phyloP scores from a whole-genome alignment of 2,113 vertebrate genomes.

The Sylvilagus bachmani region DNA sequence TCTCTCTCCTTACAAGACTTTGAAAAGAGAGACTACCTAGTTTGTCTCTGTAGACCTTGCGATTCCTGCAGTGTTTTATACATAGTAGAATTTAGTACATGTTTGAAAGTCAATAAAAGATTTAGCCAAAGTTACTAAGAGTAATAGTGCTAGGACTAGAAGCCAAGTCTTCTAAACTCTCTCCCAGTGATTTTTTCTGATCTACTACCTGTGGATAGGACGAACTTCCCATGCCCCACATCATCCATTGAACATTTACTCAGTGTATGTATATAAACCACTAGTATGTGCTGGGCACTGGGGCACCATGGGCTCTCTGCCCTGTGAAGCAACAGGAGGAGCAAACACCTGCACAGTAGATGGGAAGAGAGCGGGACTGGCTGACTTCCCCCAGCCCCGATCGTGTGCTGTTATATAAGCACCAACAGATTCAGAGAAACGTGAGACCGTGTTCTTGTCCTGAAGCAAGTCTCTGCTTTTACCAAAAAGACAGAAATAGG shows the following conservation, averaged over 20 bases:
- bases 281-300: neutral
- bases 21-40: neutral
- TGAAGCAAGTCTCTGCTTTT: neutral
- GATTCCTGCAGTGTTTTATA: neutral
- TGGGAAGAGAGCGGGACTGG: neutral
- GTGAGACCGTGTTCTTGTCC: neutral
- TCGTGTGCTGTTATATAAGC: neutral
- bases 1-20: neutral
- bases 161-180: neutral
- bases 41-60: neutral
- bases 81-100: neutral
- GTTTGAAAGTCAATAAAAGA: slow-evolving; percentile 7
- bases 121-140: neutral
- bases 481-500: neutral
- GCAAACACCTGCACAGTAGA: neutral
- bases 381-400: neutral
- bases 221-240: neutral
- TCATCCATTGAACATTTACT: neutral
- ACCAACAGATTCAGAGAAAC: neutral
- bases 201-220: neutral
- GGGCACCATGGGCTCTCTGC: neutral
- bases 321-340: neutral
- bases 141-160: neutral
- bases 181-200: neutral
- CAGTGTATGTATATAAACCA: neutral